Evolutionary conservation across 1,140 invertebrate species (phyloP).

Genomic region (Drosophila virilis): DNA sequence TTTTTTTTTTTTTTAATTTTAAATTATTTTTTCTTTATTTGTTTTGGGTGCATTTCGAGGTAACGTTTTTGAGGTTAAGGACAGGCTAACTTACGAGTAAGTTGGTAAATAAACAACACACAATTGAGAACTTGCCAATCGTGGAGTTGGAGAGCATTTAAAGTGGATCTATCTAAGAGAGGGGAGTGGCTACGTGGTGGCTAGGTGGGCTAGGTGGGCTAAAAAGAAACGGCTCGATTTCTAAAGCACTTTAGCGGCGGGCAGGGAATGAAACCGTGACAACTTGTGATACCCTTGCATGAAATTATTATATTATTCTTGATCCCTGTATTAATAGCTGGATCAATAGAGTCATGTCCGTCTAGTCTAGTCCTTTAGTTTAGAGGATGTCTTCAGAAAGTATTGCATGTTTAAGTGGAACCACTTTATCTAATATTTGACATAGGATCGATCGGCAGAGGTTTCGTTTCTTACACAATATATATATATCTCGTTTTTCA

Average conservation of each 20-base stretch:
- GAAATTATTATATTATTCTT: too few species aligned
- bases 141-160: conserved; percentile 63
- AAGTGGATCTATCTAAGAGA: conserved; percentile 54
- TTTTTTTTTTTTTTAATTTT: neutral
- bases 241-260: conserved; percentile 43
- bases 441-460: too few species aligned
- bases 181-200: conserved; percentile 56
- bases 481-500: too few species aligned
- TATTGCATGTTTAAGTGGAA: too few species aligned
- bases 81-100: conserved; percentile 37
- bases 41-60: neutral
- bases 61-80: conserved; percentile 35
- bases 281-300: too few species aligned
- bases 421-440: too few species aligned
- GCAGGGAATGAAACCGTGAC: conserved; percentile 51
- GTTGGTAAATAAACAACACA: conserved; percentile 50
- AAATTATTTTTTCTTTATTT: neutral
- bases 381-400: too few species aligned
- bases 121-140: conserved; percentile 81
- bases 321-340: too few species aligned
- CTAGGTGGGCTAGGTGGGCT: conserved; percentile 48
- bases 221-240: conserved; percentile 62
- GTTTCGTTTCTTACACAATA: too few species aligned
- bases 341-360: too few species aligned
- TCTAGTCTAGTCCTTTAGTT: too few species aligned